Conservation (phyloP, 2,797 vertebrate species). For the Phrynocephalus guinanensis region DNA sequence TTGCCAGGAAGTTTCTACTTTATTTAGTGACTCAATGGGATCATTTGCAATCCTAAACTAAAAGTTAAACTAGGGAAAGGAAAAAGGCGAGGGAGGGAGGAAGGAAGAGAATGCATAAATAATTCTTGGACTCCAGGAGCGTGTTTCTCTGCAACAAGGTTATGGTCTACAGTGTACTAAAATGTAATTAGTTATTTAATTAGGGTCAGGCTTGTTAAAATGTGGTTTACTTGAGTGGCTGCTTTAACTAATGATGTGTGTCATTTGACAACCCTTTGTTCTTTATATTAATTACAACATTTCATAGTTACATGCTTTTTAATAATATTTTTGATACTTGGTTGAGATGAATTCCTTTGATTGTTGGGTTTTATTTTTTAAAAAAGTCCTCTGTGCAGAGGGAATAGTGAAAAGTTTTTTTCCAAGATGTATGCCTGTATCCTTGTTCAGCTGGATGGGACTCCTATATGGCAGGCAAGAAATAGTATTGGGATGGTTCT, state of each 20-base stretch:
- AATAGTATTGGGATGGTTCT: neutral
- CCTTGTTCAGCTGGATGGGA: neutral
- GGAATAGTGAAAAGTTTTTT: neutral
- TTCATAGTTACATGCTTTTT: constrained; percentile 43
- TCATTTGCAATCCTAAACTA: constrained; percentile 53
- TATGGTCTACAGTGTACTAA: constrained; percentile 7
- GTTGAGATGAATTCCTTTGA: neutral
- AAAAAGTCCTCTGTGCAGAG: neutral
- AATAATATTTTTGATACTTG: constrained; percentile 39
- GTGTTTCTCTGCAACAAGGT: constrained; percentile 27
- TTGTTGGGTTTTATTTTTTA: too few species aligned
- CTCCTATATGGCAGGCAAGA: neutral
- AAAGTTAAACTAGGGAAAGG: constrained; percentile 28
- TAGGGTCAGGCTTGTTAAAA: constrained; percentile 61
- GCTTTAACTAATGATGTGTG: constrained; percentile 53
- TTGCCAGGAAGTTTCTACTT: constrained; percentile 39
- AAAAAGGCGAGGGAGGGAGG: neutral
- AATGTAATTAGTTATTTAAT: constrained; percentile 68
- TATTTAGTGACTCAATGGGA: constrained; percentile 59
- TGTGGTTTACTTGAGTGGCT: constrained; percentile 56
- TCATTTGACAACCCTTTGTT: constrained; percentile 57
- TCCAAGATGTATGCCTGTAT: neutral
- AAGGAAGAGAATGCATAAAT: constrained; percentile 1
- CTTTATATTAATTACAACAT: constrained; percentile 61
- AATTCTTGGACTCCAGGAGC: constrained; percentile 25